Conservation (phyloP, 2,113 vertebrate species). For the Pseudorectes ferrugineus region DNA sequence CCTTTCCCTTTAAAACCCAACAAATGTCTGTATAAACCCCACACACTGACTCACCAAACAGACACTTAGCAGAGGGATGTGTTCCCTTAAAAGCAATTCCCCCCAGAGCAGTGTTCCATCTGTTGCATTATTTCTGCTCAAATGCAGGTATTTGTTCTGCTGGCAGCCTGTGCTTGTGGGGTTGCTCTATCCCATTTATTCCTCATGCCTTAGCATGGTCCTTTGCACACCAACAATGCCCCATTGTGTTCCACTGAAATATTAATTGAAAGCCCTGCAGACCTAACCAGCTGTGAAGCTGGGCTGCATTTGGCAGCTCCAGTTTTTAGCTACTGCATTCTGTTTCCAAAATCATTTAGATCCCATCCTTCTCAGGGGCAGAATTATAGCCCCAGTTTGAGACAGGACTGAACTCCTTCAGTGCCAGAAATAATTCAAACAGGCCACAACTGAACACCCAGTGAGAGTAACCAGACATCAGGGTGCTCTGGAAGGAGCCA, state of each 20-base stretch:
- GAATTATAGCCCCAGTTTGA: not conserved
- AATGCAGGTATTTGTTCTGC: not conserved
- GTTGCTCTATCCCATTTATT: not conserved
- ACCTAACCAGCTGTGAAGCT: not conserved
- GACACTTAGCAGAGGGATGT: not conserved
- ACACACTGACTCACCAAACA: not conserved
- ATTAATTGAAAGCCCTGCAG: not conserved
- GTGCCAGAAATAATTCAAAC: not conserved
- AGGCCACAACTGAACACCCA: not conserved
- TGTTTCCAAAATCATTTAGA: not conserved
- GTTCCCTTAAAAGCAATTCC: not conserved
- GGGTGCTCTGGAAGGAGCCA: not conserved
- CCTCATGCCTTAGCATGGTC: not conserved
- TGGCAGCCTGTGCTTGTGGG: not conserved
- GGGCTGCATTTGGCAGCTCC: not conserved
- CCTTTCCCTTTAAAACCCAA: not conserved
- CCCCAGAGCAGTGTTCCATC: not conserved
- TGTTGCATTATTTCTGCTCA: not conserved
- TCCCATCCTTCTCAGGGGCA: not conserved
- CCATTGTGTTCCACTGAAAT: not conserved
- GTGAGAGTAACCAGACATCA: not conserved
- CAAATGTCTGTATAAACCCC: not conserved
- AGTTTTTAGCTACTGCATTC: not conserved
- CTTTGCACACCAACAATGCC: constrained; percentile 1
- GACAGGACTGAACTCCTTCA: not conserved